These are phyloP conservation scores for Tenthredo mesomela DNA, from an alignment of 2,888 invertebrate species.

Conservation along the genomic window DNA sequence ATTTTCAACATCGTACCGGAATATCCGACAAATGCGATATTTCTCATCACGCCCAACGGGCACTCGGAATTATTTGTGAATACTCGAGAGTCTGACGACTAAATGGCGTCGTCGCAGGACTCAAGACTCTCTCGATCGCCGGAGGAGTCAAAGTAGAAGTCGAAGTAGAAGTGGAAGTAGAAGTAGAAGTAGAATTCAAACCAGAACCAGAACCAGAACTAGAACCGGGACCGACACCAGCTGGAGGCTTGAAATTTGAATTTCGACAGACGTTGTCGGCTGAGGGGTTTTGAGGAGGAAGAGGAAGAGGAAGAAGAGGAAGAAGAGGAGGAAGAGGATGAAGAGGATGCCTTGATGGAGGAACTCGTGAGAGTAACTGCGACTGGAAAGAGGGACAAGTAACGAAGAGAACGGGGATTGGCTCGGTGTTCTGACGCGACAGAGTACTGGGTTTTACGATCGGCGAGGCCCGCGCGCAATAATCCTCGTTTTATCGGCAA, in stretches of 20 bases:
- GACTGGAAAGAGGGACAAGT: slow-evolving; percentile 18
- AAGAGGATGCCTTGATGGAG: neutral
- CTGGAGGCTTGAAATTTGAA: slow-evolving; percentile 39
- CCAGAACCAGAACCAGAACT: neutral
- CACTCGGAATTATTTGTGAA: slow-evolving; percentile 21
- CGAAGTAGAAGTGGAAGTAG: neutral
- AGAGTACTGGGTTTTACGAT: slow-evolving; percentile 48
- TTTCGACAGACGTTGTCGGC: slow-evolving; percentile 9
- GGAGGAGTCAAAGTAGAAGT: neutral
- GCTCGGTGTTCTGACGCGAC: slow-evolving; percentile 29
- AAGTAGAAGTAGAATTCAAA: neutral
- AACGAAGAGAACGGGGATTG: slow-evolving; percentile 31
- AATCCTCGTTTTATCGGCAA: slow-evolving; percentile 52
- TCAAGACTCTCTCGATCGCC: neutral
- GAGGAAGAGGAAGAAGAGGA: neutral
- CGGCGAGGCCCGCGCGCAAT: slow-evolving; percentile 49
- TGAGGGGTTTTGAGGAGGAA: neutral
- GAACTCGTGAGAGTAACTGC: slow-evolving; percentile 17
- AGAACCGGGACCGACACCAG: neutral
- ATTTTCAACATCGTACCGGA: neutral
- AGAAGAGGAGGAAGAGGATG: neutral
- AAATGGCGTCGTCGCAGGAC: slow-evolving; percentile 6
- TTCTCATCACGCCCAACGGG: slow-evolving; percentile 18
- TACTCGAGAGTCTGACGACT: neutral
- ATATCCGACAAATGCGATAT: neutral